Conservation (phyloP, 1,140 invertebrate genomes). For the Araneus ventricosus region DNA sequence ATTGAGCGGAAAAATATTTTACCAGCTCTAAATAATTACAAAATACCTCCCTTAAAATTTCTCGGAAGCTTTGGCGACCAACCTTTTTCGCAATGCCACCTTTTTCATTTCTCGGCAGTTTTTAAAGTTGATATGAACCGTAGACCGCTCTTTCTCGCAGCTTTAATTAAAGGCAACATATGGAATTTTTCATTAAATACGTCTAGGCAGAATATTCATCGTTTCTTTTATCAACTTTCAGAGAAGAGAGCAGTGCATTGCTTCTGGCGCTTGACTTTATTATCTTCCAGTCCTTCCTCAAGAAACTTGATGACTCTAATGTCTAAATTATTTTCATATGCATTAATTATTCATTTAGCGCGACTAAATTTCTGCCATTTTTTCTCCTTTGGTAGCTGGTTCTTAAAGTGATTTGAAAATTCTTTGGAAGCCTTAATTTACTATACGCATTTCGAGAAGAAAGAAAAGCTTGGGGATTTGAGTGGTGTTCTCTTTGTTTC, state of each 20-base stretch:
- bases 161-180: background rate
- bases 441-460: background rate
- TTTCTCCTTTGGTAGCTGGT: background rate
- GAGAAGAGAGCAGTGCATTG: background rate
- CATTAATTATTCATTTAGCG: background rate
- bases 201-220: background rate
- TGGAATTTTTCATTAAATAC: conserved; percentile 3
- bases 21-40: background rate
- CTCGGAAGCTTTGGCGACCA: background rate
- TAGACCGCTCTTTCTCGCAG: background rate
- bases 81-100: background rate
- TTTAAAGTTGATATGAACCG: background rate
- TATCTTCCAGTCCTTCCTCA: background rate
- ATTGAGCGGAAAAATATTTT: background rate
- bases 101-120: background rate
- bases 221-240: background rate
- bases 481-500: too few species aligned
- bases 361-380: background rate
- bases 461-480: too few species aligned
- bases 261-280: background rate
- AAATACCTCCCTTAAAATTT: background rate
- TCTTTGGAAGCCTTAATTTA: background rate
- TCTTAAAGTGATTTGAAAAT: background rate
- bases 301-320: background rate
- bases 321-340: background rate